phyloP scores from a whole-genome alignment of 2,797 vertebrate species.

The Aplochiton taeniatus region DNA sequence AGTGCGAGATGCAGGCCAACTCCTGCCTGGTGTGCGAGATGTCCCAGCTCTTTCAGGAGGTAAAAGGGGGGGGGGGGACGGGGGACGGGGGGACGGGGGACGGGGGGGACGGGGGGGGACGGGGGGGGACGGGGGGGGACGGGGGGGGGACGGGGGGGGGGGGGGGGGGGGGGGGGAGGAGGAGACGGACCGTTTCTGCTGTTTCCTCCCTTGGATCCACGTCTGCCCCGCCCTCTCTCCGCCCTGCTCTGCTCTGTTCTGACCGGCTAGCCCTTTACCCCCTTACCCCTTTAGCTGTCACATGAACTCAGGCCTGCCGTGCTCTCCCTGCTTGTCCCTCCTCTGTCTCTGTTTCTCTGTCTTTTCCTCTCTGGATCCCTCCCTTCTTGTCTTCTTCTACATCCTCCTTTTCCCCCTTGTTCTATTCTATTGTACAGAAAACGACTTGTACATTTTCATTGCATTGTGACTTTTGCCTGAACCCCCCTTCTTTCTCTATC shows the following conservation, averaged over 20 bases:
- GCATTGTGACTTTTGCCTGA: too few relatives aligned
- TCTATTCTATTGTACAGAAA: too few relatives aligned
- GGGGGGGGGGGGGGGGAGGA: too few relatives aligned
- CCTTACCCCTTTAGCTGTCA: neutral
- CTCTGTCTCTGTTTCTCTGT: conserved; percentile 42
- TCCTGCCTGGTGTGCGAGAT: conserved; percentile 91
- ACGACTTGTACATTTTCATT: too few relatives aligned
- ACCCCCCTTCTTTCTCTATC: conserved; percentile 82
- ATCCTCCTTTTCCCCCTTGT: neutral
- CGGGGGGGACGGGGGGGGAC: too few relatives aligned
- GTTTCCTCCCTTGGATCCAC: neutral
- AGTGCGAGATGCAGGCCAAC: conserved; percentile 90
- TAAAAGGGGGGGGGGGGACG: too few relatives aligned
- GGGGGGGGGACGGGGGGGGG: too few relatives aligned
- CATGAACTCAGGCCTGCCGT: neutral
- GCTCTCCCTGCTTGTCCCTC: neutral
- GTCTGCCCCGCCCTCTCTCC: neutral
- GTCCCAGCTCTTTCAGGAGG: conserved; percentile 90
- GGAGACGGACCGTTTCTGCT: too few relatives aligned
- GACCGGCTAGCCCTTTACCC: neutral
- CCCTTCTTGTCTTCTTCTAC: conserved; percentile 59
- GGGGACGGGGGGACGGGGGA: too few relatives aligned
- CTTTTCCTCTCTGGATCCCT: conserved; percentile 87
- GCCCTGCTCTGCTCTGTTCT: neutral
- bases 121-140: too few relatives aligned